Percentiles rank a stretch among this genome's conserved stretches.
Conservation (phyloP, 37 sponge, comb jelly and placozoan genomes). For the Trichoplax adhaerens region DNA sequence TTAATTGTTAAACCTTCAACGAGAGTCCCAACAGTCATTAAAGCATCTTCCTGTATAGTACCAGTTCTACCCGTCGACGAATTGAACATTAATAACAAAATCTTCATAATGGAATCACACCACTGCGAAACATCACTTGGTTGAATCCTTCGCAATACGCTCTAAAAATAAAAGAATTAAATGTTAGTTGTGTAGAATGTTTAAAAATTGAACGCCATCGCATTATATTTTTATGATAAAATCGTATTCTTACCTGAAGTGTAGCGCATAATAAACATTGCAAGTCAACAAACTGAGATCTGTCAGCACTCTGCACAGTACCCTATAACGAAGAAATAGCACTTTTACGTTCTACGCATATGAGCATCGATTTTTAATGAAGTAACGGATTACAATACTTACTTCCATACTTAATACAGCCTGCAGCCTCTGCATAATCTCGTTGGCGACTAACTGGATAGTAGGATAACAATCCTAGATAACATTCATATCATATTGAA, state of each 20-base stretch:
- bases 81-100: constrained; percentile 56
- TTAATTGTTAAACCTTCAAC: constrained; percentile 34
- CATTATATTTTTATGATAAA: no score
- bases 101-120: constrained; percentile 57
- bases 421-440: constrained; percentile 50
- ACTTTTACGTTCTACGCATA: background rate
- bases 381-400: constrained; percentile 2
- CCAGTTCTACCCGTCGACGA: constrained; percentile 22
- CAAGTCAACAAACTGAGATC: constrained; percentile 55
- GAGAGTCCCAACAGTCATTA: constrained; percentile 70
- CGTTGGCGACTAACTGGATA: constrained; percentile 53
- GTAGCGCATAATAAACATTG: constrained; percentile 90
- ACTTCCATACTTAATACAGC: constrained; percentile 32
- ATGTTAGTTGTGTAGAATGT: no score
- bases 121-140: constrained; percentile 42
- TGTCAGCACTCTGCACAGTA: constrained; percentile 24
- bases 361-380: background rate
- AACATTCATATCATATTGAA: constrained; percentile 1
- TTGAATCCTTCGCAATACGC: constrained; percentile 64
- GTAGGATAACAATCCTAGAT: constrained; percentile 69
- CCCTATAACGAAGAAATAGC: background rate
- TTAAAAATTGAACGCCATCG: no score
- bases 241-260: constrained; percentile 39
- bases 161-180: constrained; percentile 16
- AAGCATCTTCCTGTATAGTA: constrained; percentile 89